Evolutionary conservation across 2,113 vertebrate genomes (phyloP), one percentile per base, ranked within the genome.

Genomic region (Actinemys pallida): DNA sequence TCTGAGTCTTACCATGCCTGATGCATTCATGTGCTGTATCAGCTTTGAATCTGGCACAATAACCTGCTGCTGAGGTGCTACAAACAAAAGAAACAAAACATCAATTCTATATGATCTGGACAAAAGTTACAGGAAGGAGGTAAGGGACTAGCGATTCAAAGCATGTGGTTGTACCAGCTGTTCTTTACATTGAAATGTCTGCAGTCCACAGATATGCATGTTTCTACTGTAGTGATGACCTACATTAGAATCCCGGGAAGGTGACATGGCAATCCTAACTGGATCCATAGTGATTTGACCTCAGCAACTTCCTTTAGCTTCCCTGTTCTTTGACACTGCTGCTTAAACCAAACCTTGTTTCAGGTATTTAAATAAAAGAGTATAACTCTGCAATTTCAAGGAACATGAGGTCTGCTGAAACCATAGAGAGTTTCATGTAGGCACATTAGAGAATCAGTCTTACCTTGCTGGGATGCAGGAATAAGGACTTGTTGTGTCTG

Each of bases 31-130:
- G 96, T 99, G 99, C 12, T 99, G 99, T 86, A 99, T 98, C 91
- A 99, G 97, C 97, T 99, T 99, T 54, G 99, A 98, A 94, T 99
- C 99, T 93, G 99, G 99, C 95, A 99, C 99, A 96, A 99, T 99
- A 97, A 99, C 99, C 98, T 99, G 99, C 97, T 99, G 99, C 94
- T 99, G 99, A 94, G 99, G 97, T 91, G 99, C 99, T 99, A 97
- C 2, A 94, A 88, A 97, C 27, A 93, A 53, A 79, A 82, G 65
- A 84, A 93, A 87, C 25, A 90, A 72, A 87, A 69, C 25, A 86
- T 3, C 0, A 93, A 90, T 85, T 59, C 47, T 17, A 88, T 0
- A 2, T 19, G 10, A 39, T 65, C 45, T 56, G 27, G 8, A 42
- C 79, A 95, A 79, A 95, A 47, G 45, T 82, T 45, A 17, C 35